A percentile compares a stretch with the other conserved stretches of the same genome.
These are phyloP conservation scores for Catalaphyllia jardinei DNA, from an alignment of 64 coral and sea anemone genomes.

Conservation along the genomic window DNA sequence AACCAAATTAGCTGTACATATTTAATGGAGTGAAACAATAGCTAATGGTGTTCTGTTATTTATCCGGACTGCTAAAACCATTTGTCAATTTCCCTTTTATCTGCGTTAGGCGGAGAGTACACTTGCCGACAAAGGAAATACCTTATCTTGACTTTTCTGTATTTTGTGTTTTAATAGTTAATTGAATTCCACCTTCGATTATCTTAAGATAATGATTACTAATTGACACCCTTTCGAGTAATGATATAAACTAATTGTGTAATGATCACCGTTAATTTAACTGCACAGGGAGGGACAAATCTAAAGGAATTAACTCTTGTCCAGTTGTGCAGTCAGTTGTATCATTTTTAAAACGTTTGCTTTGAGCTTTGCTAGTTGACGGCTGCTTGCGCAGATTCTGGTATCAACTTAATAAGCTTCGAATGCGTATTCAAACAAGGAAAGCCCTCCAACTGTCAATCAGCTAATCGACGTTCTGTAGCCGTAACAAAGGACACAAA, in stretches of 20 bases:
- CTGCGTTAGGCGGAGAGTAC: constrained; percentile 61
- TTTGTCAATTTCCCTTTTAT: constrained; percentile 89
- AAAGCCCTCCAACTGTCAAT: constrained; percentile 77
- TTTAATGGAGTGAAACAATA: constrained; percentile 71
- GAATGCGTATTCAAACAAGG: constrained; percentile 81
- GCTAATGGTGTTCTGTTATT: constrained; percentile 86
- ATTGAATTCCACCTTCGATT: constrained; percentile 99
- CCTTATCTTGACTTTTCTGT: constrained; percentile 89
- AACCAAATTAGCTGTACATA: constrained; percentile 71
- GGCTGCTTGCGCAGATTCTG: constrained; percentile 17
- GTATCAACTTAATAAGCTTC: constrained; percentile 64
- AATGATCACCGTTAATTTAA: constrained; percentile 95
- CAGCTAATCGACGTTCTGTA: constrained; percentile 64
- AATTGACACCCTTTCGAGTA: constrained; percentile 99
- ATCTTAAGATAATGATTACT: constrained; percentile 97
- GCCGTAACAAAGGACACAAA: constrained; percentile 87
- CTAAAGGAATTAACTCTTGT: constrained; percentile 52
- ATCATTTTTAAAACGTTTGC: constrained; percentile 35
- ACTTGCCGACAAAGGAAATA: constrained; percentile 82
- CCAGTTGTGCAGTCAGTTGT: constrained; percentile 20
- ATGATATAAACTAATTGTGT: constrained; percentile 99
- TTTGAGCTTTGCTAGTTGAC: constrained; percentile 12
- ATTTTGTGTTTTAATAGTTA: constrained; percentile 99
- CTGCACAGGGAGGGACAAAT: constrained; percentile 54
- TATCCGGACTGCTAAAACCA: constrained; percentile 74